A percentile compares a stretch with the other conserved stretches of the same genome.
These are phyloP conservation scores for Meiosimyza decipiens DNA, from an alignment of 2,888 invertebrate genomes.

Conservation along the genomic window DNA sequence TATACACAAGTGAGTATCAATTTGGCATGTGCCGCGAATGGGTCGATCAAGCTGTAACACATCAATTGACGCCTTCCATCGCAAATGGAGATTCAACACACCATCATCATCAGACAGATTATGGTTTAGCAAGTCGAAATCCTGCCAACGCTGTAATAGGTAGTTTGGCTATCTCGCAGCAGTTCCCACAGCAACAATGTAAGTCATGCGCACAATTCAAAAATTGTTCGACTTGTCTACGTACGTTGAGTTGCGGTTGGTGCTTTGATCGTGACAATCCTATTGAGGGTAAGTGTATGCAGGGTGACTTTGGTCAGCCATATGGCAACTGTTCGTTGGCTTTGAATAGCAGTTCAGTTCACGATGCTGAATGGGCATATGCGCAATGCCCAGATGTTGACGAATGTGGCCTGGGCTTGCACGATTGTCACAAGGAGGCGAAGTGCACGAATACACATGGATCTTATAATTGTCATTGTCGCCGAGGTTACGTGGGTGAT, in stretches of 20 bases:
- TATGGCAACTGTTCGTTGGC: constrained; percentile 77
- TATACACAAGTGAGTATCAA: constrained; percentile 93
- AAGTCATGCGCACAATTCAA: constrained; percentile 81
- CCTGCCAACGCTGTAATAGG: constrained; percentile 40
- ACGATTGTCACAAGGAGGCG: constrained; percentile 91
- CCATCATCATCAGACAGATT: constrained; percentile 10
- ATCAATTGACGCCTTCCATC: constrained; percentile 36
- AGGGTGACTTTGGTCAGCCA: constrained; percentile 87
- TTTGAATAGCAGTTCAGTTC: constrained; percentile 71
- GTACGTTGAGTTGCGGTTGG: constrained; percentile 93
- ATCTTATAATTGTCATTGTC: constrained; percentile 89
- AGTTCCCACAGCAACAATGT: constrained; percentile 72
- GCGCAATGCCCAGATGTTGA: constrained; percentile 93
- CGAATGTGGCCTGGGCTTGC: constrained; percentile 88
- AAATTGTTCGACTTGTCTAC: constrained; percentile 83
- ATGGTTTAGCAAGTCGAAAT: constrained; percentile 54
- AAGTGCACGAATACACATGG: constrained; percentile 93
- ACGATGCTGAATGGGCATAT: constrained; percentile 88
- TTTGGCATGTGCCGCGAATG: constrained; percentile 93
- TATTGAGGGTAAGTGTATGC: constrained; percentile 85
- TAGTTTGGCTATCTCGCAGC: not conserved
- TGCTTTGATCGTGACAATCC: constrained; percentile 90
- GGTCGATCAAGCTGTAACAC: constrained; percentile 82
- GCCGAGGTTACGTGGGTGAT: constrained; percentile 88
- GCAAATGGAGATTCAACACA: constrained; percentile 23